phyloP scores from a whole-genome alignment of 2,888 invertebrate species.

The Caradrina kadenii region DNA sequence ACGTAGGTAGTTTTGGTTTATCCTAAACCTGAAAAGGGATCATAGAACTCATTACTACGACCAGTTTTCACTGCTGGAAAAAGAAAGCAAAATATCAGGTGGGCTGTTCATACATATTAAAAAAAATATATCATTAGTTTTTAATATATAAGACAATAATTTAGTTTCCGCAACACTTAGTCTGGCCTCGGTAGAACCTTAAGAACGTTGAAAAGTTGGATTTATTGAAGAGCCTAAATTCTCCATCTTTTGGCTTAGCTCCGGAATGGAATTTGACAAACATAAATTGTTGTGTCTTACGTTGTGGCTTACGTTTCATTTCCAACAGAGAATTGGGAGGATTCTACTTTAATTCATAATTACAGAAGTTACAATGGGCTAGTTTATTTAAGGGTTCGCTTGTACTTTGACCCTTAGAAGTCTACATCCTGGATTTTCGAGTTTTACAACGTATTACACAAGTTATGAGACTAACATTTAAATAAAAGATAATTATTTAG shows the following conservation, averaged over 20 bases:
- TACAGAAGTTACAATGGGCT: background rate
- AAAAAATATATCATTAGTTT: too few relatives aligned
- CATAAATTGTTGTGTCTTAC: constrained; percentile 22
- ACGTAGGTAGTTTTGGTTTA: too few relatives aligned
- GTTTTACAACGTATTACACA: too few relatives aligned
- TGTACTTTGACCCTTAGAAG: too few relatives aligned
- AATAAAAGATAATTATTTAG: too few relatives aligned
- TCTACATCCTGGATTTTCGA: too few relatives aligned
- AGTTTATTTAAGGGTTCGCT: background rate
- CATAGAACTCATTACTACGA: too few relatives aligned
- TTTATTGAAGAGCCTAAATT: constrained; percentile 32
- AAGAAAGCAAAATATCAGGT: too few relatives aligned
- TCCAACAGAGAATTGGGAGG: background rate
- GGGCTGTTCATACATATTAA: too few relatives aligned
- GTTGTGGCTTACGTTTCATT: background rate
- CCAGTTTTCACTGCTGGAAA: too few relatives aligned
- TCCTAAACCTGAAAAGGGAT: too few relatives aligned
- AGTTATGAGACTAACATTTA: too few relatives aligned
- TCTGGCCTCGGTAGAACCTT: constrained; percentile 7
- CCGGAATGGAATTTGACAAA: constrained; percentile 19
- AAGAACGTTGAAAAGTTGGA: constrained; percentile 28
- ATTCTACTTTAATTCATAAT: constrained; percentile 7
- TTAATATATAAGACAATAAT: background rate
- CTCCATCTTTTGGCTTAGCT: constrained; percentile 13
- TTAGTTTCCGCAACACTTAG: background rate